Evolutionary conservation across 2,888 invertebrate genomes (phyloP), one percentile per base, ranked within the genome.

Genomic region (Iselma pallidipennis): DNA sequence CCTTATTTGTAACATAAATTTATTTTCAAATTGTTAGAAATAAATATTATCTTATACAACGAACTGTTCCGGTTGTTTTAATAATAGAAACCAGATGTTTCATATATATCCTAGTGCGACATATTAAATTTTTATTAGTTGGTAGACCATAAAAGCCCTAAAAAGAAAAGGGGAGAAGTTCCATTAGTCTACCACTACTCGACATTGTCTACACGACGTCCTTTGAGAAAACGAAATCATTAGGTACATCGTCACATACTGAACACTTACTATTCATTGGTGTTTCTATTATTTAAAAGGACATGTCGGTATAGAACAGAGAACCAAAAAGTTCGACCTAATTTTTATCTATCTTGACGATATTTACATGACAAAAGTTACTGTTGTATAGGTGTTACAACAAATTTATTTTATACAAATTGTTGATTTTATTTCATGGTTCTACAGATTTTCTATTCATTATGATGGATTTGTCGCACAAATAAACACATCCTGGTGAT

Each of bases 1-100:
- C 76, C 76, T 73, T 69, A 66, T 68, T 57, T 63, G 28, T 48
- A 59, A n/a, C 23, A 56, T 57, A 33, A 33, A 37, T 45, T 28
- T 23, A 45, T 48, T 55, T 54, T 28, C 55, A 45, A 53, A 19
- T 21, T 54, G 25, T 48, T 48, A 55, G 19, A 48, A 49, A 48
- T 37, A 50, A 49, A 57, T 49, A 25, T 25, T 54, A 16, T 54
- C 19, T 50, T 19, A 57, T 33, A 54, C 14, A 57, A 29, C 9
- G 12, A 2, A 48, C 4, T 49, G 45, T 19, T 29, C 4, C 26
- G 14, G 3, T 25, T 28, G 14, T 55, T 25, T 55, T 49, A 23
- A n/a, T 26, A 52, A 21, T 29, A 33, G 9, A 1, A 33, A 14
- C 31, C n/a, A 31, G 31, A n/a, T n/a, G 31, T 33, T 4, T 2